Base-by-base conservation (phyloP, 53 echinoderm and acorn worm species). In the Echinarachnius parma region DNA sequence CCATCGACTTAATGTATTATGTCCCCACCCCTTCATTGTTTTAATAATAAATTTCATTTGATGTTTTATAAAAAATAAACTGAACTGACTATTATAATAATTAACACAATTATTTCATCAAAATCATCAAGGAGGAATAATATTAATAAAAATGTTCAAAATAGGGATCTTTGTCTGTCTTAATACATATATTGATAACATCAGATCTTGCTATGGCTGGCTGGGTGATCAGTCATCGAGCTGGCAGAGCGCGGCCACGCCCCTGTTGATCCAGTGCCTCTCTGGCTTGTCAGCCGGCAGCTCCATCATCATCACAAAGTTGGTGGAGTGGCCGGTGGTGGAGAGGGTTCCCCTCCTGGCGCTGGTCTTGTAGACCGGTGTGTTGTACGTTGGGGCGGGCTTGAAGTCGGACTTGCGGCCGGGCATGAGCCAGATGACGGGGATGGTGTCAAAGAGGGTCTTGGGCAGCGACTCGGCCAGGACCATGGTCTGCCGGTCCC, bases 261-360 rank as follows among this genome's bases (percentile, higher is more conserved):
- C 98, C 31, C 98, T 77, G 48, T 98, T 98, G 19, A 92, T 91
- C 98, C 98, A 98, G 52, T 98, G 83, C 13, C 83, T 72, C 70
- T 98, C 77, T 0, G 98, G 74, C 76, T 86, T 85, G 39, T 98
- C 92, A 0, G 98, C 88, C 9, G 86, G 85, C 21, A 98, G 53
- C 27, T 92, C 81, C 75, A 98, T 46, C 66, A 75, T 59, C 98
- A 92, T 91, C 37, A 98, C 98, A 78, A 98, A 98, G 88, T 98
- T 98, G 37, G 98, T 98, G 7, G 98, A 98, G 68, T 98, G 98
- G 10, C 98, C 98, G 5, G 98, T 98, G 14, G 98, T 98, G 21
- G 98, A 98, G 48, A 98, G 78, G 22, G 91, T 98, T 4, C 98
- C 98, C 20, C 98, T 62, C 22, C 98, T 64, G 39, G 98, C 91